Evolutionary conservation across 2,113 vertebrate species (phyloP).

Genomic region (Struthidea cinerea): DNA sequence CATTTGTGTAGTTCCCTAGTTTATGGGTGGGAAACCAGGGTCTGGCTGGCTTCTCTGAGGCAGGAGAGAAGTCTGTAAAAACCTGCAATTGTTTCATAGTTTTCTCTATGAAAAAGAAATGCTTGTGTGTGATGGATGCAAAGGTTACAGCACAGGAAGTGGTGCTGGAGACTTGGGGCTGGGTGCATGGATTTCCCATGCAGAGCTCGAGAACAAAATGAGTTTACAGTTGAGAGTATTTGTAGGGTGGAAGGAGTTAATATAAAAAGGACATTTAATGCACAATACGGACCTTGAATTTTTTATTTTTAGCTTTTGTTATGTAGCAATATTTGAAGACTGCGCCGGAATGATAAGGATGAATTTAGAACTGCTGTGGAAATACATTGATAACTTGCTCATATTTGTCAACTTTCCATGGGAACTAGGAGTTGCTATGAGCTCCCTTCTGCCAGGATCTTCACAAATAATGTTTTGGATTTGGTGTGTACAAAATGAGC

Average conservation of each 20-base stretch:
- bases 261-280: neutral
- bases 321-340: neutral
- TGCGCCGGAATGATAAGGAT: neutral
- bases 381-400: neutral
- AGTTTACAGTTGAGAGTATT: neutral
- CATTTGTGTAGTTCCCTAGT: neutral
- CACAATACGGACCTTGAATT: neutral
- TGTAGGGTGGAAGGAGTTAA: neutral
- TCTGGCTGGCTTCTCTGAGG: neutral
- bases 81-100: neutral
- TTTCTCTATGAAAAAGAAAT: neutral
- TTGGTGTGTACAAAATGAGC: neutral
- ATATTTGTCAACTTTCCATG: neutral
- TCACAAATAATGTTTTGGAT: neutral
- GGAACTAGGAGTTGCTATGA: neutral
- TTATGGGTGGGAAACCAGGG: neutral
- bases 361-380: neutral
- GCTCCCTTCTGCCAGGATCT: neutral
- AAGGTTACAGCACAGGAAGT: neutral
- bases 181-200: neutral
- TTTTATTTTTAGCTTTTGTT: neutral
- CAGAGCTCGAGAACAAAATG: accelerated
- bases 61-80: neutral
- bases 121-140: neutral
- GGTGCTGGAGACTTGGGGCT: neutral